Conservation (phyloP, 2,797 vertebrate genomes). For the Crenuchus spilurus region DNA sequence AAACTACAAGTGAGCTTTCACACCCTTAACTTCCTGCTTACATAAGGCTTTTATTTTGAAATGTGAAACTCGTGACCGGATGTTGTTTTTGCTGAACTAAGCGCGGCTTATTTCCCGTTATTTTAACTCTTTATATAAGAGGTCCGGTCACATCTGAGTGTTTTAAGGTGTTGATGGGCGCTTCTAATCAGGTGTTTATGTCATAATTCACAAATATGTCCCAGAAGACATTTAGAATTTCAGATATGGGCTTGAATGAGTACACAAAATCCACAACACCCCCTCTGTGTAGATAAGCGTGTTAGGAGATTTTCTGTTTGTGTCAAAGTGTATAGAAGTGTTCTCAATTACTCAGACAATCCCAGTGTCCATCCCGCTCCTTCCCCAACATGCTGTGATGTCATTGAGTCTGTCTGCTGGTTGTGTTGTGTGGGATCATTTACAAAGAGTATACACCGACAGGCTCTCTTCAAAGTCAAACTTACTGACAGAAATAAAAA, state of each 20-base stretch:
- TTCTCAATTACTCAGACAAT: background rate
- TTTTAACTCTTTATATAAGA: background rate
- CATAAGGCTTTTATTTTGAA: constrained; percentile 17
- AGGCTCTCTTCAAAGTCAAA: background rate
- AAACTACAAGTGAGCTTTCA: background rate
- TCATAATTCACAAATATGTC: no score
- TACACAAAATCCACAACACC: no score
- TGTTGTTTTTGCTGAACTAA: background rate
- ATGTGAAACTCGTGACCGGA: background rate
- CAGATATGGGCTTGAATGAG: no score
- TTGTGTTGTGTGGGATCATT: no score
- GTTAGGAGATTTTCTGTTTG: no score
- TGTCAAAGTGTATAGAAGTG: background rate
- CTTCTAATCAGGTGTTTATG: no score
- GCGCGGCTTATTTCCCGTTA: background rate
- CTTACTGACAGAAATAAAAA: background rate
- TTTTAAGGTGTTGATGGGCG: no score
- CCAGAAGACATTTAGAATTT: no score
- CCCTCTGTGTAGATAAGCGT: no score
- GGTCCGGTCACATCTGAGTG: no score
- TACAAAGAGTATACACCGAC: no score
- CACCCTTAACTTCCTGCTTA: constrained; percentile 10
- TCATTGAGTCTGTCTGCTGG: no score
- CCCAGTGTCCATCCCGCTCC: background rate
- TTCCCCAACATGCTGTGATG: constrained; percentile 8